phyloP scores from a whole-genome alignment of 2,797 vertebrate species.

The Oryzias sinensis region DNA sequence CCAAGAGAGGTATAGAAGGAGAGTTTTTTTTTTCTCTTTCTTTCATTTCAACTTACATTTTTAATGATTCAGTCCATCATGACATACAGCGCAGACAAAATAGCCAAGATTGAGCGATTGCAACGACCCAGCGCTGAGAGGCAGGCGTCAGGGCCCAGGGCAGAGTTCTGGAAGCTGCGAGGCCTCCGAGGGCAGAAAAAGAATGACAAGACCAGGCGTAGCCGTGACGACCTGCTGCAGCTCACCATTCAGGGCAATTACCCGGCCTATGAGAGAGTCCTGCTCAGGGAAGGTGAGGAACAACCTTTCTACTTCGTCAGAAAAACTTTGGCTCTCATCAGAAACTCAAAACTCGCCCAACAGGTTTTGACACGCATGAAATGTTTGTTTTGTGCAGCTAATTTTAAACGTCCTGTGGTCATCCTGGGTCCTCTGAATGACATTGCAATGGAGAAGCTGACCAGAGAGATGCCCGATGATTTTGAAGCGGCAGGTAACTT shows the following conservation, averaged over 20 bases:
- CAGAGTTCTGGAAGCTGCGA: conserved; percentile 96
- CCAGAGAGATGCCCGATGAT: conserved; percentile 82
- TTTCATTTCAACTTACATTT: neutral
- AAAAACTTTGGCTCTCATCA: neutral
- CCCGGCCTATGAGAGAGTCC: conserved; percentile 91
- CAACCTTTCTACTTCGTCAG: neutral
- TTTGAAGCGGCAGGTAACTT: conserved; percentile 89
- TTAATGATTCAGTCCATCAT: neutral
- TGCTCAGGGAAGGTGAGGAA: conserved; percentile 88
- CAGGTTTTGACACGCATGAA: conserved; percentile 5
- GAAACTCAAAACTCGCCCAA: neutral
- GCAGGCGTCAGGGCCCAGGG: conserved; percentile 78
- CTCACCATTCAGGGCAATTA: conserved; percentile 94
- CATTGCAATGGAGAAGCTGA: conserved; percentile 90
- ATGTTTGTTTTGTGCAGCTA: conserved; percentile 76
- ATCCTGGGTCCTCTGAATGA: conserved; percentile 94
- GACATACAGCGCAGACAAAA: conserved; percentile 84
- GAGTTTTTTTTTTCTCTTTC: neutral
- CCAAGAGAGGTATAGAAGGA: conserved; percentile 78
- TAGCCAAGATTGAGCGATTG: conserved; percentile 82
- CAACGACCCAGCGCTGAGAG: conserved; percentile 75
- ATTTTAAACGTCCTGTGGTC: conserved; percentile 93
- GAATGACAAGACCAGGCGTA: conserved; percentile 82
- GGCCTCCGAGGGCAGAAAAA: conserved; percentile 93
- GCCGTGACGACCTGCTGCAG: conserved; percentile 88